These are phyloP conservation scores for Siphlonurus alternatus DNA, from an alignment of 2,888 invertebrate genomes.

Conservation along the genomic window DNA sequence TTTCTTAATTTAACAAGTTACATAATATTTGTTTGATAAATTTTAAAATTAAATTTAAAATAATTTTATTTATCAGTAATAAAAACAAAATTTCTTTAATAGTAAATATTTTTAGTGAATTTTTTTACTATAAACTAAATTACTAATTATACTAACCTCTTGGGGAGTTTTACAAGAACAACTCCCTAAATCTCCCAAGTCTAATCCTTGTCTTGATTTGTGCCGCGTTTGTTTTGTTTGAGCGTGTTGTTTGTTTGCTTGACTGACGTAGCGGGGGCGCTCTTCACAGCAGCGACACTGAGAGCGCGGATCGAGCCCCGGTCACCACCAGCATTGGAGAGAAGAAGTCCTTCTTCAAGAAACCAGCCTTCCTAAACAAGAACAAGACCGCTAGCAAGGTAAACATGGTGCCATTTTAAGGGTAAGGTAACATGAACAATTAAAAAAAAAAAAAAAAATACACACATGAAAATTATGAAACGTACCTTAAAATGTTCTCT, in stretches of 20 bases:
- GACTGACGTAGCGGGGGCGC: not conserved
- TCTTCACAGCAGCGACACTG: constrained; percentile 1
- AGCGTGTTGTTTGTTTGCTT: not conserved
- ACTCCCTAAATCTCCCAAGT: no score
- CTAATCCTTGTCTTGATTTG: not conserved
- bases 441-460: no score
- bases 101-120: not conserved
- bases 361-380: not conserved
- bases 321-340: not conserved
- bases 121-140: no score
- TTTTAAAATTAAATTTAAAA: not conserved
- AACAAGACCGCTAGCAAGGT: not conserved
- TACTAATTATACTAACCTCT: no score
- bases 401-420: no score
- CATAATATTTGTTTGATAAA: not conserved
- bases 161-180: no score
- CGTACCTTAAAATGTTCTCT: no score
- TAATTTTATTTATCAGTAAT: not conserved
- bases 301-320: not conserved
- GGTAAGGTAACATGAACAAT: no score
- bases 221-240: not conserved
- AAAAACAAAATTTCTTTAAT: not conserved
- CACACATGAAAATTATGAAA: no score
- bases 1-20: no score
- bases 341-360: not conserved